These are phyloP conservation scores for Gulo gulo DNA, from an alignment of 2,113 vertebrate species.

Conservation along the genomic window DNA sequence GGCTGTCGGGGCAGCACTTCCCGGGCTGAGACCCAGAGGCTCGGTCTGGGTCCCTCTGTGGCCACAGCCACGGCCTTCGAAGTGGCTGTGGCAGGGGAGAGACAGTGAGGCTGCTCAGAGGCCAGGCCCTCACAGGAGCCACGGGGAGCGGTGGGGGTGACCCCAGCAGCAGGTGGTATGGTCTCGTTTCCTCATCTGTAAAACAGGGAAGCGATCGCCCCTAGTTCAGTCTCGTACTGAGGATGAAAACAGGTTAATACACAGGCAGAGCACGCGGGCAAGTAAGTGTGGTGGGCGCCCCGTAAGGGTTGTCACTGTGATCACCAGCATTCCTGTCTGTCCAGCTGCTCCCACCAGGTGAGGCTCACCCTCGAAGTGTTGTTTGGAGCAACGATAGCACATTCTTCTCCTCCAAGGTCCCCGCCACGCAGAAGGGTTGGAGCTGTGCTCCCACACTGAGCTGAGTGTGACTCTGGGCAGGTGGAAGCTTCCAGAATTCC, in stretches of 20 bases:
- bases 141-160: neutral
- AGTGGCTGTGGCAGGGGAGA: neutral
- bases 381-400: neutral
- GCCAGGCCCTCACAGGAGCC: neutral
- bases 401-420: neutral
- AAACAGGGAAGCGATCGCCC: neutral
- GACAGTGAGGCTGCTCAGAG: neutral
- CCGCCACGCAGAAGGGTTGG: neutral
- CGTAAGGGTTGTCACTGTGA: no score
- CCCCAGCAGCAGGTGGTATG: neutral
- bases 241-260: neutral
- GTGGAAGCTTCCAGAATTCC: neutral
- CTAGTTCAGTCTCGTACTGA: neutral
- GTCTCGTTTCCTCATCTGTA: neutral
- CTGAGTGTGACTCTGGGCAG: neutral
- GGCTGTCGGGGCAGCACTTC: accelerated
- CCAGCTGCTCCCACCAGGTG: neutral
- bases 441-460: neutral
- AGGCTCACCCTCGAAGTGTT: neutral
- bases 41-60: neutral
- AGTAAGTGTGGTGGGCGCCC: neutral
- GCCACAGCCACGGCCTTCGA: neutral
- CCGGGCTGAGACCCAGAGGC: neutral
- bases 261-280: neutral
- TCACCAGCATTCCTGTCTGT: accelerated